A percentile compares a stretch with the other conserved stretches of the same genome.
phyloP scores from a whole-genome alignment of 2,113 vertebrate genomes.

The Tragelaphus scriptus region DNA sequence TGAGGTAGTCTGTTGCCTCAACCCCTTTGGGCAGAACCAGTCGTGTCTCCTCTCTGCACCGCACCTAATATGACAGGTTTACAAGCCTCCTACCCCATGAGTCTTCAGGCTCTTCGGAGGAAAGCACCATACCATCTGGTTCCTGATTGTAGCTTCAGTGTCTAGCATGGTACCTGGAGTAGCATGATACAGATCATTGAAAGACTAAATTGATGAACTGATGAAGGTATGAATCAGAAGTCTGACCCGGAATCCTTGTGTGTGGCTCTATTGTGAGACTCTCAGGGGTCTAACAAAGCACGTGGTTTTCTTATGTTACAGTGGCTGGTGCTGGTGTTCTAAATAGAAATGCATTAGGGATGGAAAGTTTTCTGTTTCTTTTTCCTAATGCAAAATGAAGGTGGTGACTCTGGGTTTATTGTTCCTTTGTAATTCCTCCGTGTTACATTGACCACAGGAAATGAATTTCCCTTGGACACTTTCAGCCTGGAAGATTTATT shows the following conservation, averaged over 20 bases:
- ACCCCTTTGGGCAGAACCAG: background rate
- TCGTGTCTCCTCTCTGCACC: background rate
- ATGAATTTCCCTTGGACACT: background rate
- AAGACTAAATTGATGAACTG: background rate
- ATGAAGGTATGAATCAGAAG: background rate
- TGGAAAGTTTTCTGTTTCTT: background rate
- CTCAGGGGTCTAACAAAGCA: background rate
- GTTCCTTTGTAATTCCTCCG: background rate
- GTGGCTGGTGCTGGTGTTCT: background rate
- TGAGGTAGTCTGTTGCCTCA: background rate
- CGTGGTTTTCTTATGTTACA: background rate
- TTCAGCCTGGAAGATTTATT: background rate
- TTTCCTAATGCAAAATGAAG: background rate
- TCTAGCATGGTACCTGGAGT: background rate
- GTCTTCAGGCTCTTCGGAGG: background rate
- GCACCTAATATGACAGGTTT: background rate
- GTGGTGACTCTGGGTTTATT: background rate
- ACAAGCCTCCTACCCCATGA: fast-evolving
- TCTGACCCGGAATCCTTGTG: background rate
- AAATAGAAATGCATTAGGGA: background rate
- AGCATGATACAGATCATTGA: background rate
- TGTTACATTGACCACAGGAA: background rate
- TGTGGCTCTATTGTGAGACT: background rate
- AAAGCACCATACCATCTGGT: background rate
- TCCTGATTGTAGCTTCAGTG: background rate